Percentiles rank a stretch among this genome's conserved stretches.
Conservation (phyloP, 2,113 vertebrate species). For the Macaca mulatta region DNA sequence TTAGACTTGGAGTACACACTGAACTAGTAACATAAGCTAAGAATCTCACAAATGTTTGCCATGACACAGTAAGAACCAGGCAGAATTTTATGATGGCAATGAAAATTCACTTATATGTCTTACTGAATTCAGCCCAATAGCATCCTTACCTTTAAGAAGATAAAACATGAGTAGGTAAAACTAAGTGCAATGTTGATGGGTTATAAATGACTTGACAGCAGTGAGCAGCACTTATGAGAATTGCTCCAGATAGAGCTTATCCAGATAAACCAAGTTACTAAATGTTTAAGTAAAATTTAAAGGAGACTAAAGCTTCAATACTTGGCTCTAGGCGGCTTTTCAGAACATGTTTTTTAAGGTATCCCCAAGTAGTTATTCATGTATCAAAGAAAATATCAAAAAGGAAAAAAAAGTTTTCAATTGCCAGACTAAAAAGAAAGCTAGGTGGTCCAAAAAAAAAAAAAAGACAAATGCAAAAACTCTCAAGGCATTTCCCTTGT, state of each 20-base stretch:
- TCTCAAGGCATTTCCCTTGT: not conserved
- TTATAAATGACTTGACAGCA: not conserved
- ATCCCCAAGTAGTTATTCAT: not conserved
- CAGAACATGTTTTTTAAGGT: not conserved
- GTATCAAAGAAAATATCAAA: not conserved
- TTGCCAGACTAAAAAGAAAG: not conserved
- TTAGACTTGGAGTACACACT: not conserved
- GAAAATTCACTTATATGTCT: not conserved
- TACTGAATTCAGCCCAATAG: not conserved
- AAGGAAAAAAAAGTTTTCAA: not conserved
- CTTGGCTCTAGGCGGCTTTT: not conserved
- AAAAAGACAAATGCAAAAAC: not conserved
- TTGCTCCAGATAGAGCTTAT: not conserved
- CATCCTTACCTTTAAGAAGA: not conserved
- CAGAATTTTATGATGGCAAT: not conserved
- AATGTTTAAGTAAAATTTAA: not conserved
- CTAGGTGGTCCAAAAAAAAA: not conserved
- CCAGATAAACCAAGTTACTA: not conserved
- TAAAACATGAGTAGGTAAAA: not conserved
- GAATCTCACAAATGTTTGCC: not conserved
- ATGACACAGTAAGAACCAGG: not conserved
- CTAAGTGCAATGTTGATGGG: not conserved
- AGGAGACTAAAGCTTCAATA: not conserved
- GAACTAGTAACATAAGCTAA: not conserved
- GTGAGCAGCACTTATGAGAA: not conserved